A percentile compares a stretch with the other conserved stretches of the same genome.
These are phyloP conservation scores for Urocyon cinereoargenteus DNA, from an alignment of 2,797 vertebrate species.

Conservation along the genomic window DNA sequence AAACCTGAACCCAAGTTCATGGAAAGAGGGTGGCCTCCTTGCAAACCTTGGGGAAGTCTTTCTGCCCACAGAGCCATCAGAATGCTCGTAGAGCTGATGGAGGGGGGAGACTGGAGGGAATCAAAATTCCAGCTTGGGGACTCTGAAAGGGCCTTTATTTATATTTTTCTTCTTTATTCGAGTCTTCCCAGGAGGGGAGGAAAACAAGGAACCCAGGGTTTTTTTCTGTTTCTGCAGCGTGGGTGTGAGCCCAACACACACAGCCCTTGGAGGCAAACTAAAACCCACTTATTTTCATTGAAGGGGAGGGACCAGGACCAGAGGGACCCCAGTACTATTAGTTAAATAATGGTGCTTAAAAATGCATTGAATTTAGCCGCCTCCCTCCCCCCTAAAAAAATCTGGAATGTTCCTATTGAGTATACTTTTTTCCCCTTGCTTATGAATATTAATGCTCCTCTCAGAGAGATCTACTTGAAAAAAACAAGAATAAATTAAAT, in stretches of 20 bases:
- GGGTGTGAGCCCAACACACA: slow-evolving; percentile 57
- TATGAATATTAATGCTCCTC: slow-evolving; percentile 92
- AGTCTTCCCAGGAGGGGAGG: slow-evolving; percentile 20
- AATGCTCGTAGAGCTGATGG: accelerated
- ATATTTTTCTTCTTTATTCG: slow-evolving; percentile 45
- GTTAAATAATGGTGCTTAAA: slow-evolving; percentile 89
- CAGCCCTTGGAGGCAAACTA: slow-evolving; percentile 64
- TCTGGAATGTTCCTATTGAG: slow-evolving; percentile 89
- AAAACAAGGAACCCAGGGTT: neutral
- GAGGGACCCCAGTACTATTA: slow-evolving; percentile 83
- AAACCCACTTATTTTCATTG: slow-evolving; percentile 69
- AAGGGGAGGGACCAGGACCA: slow-evolving; percentile 55
- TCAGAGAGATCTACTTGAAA: slow-evolving; percentile 90
- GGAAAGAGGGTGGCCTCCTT: neutral
- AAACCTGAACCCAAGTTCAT: neutral
- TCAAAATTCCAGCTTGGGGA: neutral
- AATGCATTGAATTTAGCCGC: slow-evolving; percentile 88
- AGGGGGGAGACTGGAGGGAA: neutral
- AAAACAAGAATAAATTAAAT: slow-evolving; percentile 92
- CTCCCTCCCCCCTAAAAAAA: slow-evolving; percentile 86
- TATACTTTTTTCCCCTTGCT: slow-evolving; percentile 82
- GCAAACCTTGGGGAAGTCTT: neutral
- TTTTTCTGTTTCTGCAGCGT: slow-evolving; percentile 53
- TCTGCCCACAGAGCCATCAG: neutral
- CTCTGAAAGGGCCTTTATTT: slow-evolving; percentile 66